Conservation (phyloP, 1,140 invertebrate genomes). For the Halyomorpha halys region DNA sequence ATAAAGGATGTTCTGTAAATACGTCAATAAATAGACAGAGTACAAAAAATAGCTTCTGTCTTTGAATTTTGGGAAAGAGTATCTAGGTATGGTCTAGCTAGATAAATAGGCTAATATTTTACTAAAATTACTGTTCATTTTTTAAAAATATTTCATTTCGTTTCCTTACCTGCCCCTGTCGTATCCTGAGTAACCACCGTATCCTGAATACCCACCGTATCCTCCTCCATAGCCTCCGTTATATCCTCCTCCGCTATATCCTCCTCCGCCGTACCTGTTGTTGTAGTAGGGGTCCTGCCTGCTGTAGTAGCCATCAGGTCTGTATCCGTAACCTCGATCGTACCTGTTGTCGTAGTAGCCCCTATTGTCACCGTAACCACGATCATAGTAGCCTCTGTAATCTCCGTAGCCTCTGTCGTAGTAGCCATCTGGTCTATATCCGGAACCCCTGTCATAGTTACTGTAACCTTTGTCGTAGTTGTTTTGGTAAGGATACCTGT, state of each 20-base stretch:
- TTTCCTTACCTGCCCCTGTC: too few species aligned
- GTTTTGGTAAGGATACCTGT: neutral
- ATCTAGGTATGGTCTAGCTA: too few species aligned
- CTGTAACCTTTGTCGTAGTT: neutral
- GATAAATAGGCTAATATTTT: too few species aligned
- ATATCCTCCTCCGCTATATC: neutral
- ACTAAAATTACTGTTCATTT: too few species aligned
- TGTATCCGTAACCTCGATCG: neutral
- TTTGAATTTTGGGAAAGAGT: too few species aligned
- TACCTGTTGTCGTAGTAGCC: neutral
- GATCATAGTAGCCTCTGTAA: constrained; percentile 8
- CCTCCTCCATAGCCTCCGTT: neutral
- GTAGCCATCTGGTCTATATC: neutral
- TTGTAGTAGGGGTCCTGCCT: constrained; percentile 3
- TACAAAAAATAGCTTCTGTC: too few species aligned
- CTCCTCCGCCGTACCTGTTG: constrained; percentile 8
- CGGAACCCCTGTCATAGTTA: neutral
- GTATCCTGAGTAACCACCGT: too few species aligned
- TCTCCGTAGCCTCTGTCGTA: neutral
- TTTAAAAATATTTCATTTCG: too few species aligned
- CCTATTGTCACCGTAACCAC: neutral
- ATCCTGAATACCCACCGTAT: too few species aligned
- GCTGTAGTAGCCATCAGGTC: constrained; percentile 4
- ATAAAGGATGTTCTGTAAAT: too few species aligned
- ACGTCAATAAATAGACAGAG: too few species aligned